These are phyloP conservation scores for Acrossocheilus fasciatus DNA, from an alignment of 2,797 vertebrate genomes.

Conservation along the genomic window DNA sequence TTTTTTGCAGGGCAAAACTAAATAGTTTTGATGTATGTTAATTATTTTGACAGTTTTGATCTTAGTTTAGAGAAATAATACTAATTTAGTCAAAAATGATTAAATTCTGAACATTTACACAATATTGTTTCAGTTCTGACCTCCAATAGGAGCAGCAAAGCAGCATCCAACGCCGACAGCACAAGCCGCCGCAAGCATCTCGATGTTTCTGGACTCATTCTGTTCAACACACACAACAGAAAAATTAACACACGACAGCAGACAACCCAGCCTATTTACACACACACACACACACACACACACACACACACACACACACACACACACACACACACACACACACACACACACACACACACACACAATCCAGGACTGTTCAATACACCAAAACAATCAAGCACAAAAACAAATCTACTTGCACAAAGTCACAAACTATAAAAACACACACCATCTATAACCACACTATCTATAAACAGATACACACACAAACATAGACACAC, in stretches of 20 bases:
- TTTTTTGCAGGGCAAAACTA: too few species aligned
- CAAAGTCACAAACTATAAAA: slow-evolving; percentile 54
- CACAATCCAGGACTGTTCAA: background rate
- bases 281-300: background rate
- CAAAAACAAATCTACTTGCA: slow-evolving; percentile 25
- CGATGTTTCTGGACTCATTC: slow-evolving; percentile 96
- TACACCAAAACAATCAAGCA: slow-evolving; percentile 56
- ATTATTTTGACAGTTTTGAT: background rate
- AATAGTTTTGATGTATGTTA: background rate
- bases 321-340: too few species aligned
- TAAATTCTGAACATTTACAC: background rate
- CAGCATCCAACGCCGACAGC: slow-evolving; percentile 97
- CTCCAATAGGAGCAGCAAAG: slow-evolving; percentile 96
- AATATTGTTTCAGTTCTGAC: slow-evolving; percentile 67
- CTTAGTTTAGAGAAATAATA: background rate
- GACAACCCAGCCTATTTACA: background rate
- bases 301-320: too few species aligned
- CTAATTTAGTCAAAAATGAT: background rate
- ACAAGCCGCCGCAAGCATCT: slow-evolving; percentile 96
- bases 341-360: too few species aligned
- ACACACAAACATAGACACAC: slow-evolving; percentile 38
- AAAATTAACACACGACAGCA: background rate
- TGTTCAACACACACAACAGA: slow-evolving; percentile 65
- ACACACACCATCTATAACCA: slow-evolving; percentile 53
- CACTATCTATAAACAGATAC: slow-evolving; percentile 28